These are phyloP conservation scores for Myathropa florea DNA, from an alignment of 2,888 invertebrate genomes.

Conservation along the genomic window DNA sequence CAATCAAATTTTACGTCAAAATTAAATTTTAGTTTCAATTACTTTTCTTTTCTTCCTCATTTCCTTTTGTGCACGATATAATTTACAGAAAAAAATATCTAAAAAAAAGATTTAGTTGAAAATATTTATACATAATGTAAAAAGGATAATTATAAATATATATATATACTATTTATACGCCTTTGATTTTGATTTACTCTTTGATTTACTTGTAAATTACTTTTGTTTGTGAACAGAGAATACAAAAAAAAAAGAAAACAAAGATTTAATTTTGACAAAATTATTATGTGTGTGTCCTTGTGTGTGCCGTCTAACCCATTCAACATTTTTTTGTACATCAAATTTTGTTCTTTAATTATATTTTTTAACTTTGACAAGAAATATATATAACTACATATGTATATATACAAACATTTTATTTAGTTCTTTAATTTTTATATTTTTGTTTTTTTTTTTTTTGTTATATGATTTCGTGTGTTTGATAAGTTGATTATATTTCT, in stretches of 20 bases:
- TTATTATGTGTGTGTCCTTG: conserved; percentile 77
- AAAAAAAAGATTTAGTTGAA: conserved; percentile 24
- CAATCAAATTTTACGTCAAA: conserved; percentile 55
- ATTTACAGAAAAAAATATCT: conserved; percentile 30
- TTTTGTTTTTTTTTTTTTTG: conserved; percentile 23
- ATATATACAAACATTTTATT: conserved; percentile 58
- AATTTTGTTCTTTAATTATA: conserved; percentile 68
- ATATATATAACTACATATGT: conserved; percentile 63
- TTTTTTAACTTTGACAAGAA: conserved; percentile 41
- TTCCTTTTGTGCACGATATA: conserved; percentile 52
- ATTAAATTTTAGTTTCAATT: conserved; percentile 58
- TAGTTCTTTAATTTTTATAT: conserved; percentile 38
- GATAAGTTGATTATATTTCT: conserved; percentile 27
- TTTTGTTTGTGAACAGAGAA: conserved; percentile 28
- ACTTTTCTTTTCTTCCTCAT: background rate
- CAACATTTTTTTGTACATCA: conserved; percentile 72
- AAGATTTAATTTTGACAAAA: conserved; percentile 68
- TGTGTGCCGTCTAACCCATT: conserved; percentile 78
- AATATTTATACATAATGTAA: conserved; percentile 68
- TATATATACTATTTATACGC: conserved; percentile 64
- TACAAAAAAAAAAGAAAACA: conserved; percentile 22
- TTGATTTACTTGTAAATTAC: conserved; percentile 40
- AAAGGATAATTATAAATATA: conserved; percentile 47
- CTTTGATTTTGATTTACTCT: conserved; percentile 29
- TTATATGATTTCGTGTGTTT: conserved; percentile 49